Base-by-base conservation (phyloP, 2,797 vertebrate genomes). In the Lutjanus argentimaculatus region DNA sequence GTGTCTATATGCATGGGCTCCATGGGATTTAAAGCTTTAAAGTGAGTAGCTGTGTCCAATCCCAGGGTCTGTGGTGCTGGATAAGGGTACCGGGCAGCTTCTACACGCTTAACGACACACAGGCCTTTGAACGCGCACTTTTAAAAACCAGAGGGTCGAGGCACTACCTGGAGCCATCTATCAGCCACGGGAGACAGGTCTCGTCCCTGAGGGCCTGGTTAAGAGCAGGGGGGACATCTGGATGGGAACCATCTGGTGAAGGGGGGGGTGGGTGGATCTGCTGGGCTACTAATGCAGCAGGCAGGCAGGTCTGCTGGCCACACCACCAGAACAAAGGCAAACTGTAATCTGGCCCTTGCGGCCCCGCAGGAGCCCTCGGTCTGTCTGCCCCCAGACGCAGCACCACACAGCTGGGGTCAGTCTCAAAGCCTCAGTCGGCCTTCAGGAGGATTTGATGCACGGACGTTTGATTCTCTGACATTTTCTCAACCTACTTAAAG, bases 181-280 rank as follows among this genome's bases (percentile, higher is more conserved):
- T 92, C 90, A 90, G 83, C 79, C 86, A 83, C 84, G 69, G 82
- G 79, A 91, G 91, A 92, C 91, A 83, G 82, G 58, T 67, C 80
- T 21, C 25, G 86, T 91, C 89, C 91, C 92, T 67, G 62, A 83
- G 87, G 89, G 88, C 64, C 70, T 65, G 89, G 79, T 78, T 88
- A 86, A 87, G 85, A 88, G 82, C 22, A 14, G 67, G n/a, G 59
- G 83, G 72, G 86, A 45, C 82, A 84, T 92, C 84, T 91, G 92
- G 90, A 92, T 86, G 71, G 82, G 75, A 94, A 90, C 88, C 93
- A 93, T 92, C 90, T 94, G 92, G 82, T 89, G 17, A 70, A 72
- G 46, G 36, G 53, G 43, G 30, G 48, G 45, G 40, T 42, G 45
- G 40, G 30, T 69, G 55, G 52, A 56, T 79, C 67, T 59, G 61